Percentiles rank a stretch among this genome's conserved stretches.
These are phyloP conservation scores for Alentia gelatinosa DNA, from an alignment of 2,888 invertebrate genomes.

Conservation along the genomic window DNA sequence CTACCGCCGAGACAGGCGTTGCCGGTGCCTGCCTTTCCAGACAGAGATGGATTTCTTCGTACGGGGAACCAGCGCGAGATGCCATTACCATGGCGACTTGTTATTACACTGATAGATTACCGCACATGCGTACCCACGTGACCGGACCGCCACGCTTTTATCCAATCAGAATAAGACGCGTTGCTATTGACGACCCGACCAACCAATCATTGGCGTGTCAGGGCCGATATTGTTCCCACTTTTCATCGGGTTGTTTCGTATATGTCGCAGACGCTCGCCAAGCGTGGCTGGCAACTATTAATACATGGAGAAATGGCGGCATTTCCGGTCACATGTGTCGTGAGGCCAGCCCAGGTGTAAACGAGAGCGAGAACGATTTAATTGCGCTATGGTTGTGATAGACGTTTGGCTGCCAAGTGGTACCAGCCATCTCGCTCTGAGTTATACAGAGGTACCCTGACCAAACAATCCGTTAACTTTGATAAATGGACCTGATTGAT, in stretches of 20 bases:
- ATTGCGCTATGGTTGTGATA: too few species aligned
- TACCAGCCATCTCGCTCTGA: too few species aligned
- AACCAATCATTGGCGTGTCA: constrained; percentile 37
- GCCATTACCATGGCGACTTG: not conserved
- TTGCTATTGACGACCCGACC: constrained; percentile 6
- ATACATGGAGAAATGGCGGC: not conserved
- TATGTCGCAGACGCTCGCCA: not conserved
- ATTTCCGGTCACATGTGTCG: too few species aligned
- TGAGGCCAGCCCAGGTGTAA: too few species aligned
- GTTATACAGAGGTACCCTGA: too few species aligned
- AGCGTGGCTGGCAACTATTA: not conserved
- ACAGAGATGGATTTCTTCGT: not conserved
- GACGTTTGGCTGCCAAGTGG: too few species aligned
- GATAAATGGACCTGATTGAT: too few species aligned
- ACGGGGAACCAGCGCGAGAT: not conserved
- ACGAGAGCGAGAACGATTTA: too few species aligned
- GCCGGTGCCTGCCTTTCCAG: not conserved
- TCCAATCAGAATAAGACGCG: constrained; percentile 36
- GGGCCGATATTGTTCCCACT: constrained; percentile 15
- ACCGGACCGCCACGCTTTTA: not conserved
- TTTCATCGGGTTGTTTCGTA: not conserved
- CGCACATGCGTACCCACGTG: not conserved
- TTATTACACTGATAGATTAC: constrained; percentile 25
- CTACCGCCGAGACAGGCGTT: not conserved
- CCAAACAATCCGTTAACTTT: too few species aligned